A percentile compares a stretch with the other conserved stretches of the same genome.
phyloP scores from a whole-genome alignment of 2,797 vertebrate species.

The Cyprinella venusta region DNA sequence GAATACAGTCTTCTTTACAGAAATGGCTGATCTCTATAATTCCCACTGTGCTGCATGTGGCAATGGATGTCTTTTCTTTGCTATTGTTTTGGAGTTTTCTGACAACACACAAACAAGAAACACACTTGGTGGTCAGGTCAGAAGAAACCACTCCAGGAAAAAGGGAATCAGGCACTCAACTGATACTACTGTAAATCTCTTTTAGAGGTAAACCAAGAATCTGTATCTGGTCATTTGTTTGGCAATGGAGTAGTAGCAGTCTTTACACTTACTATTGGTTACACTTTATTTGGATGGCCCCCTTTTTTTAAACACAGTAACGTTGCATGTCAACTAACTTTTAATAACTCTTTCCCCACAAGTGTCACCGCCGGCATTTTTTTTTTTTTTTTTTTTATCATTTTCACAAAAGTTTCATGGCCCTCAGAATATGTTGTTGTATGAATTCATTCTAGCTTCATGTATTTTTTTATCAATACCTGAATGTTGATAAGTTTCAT shows the following conservation, averaged over 20 bases:
- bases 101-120: conserved; percentile 8
- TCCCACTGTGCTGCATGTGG: conserved; percentile 4
- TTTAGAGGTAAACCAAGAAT: neutral
- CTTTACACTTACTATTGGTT: neutral
- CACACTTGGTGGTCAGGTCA: neutral
- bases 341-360: too few species aligned
- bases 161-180: neutral
- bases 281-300: neutral
- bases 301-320: neutral
- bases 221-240: neutral
- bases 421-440: too few species aligned
- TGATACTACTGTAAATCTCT: neutral
- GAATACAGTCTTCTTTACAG: neutral
- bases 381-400: too few species aligned
- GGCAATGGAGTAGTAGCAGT: neutral
- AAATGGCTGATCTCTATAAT: neutral
- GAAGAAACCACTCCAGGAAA: neutral
- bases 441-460: too few species aligned
- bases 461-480: too few species aligned
- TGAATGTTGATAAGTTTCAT: too few species aligned
- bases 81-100: conserved; percentile 1
- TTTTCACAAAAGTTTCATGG: too few species aligned
- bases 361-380: too few species aligned
- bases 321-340: neutral
- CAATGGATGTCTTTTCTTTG: neutral